These are phyloP conservation scores for Sturmia bella DNA, from an alignment of 2,888 invertebrate species.

Conservation along the genomic window DNA sequence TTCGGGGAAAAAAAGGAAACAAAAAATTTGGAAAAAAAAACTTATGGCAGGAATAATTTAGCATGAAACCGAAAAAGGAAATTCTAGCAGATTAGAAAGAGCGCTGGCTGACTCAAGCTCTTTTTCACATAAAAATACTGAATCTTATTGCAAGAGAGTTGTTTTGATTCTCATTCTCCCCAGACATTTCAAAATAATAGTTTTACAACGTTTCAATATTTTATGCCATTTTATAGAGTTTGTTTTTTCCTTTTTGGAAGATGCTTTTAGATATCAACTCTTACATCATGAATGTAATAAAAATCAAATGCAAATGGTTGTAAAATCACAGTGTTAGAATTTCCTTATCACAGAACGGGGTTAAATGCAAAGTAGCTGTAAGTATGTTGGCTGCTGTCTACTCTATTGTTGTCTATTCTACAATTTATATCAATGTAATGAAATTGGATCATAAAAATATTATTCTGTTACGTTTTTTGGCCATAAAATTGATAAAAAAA, in stretches of 20 bases:
- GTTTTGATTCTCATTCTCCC: neutral
- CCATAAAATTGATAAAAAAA: constrained; percentile 66
- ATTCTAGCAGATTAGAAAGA: neutral
- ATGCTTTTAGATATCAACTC: constrained; percentile 56
- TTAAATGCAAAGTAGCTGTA: constrained; percentile 67
- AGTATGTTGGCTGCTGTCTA: constrained; percentile 40
- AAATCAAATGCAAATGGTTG: constrained; percentile 63
- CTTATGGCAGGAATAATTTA: constrained; percentile 22
- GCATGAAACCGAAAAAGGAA: constrained; percentile 30
- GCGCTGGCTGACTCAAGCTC: no score
- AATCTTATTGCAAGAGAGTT: neutral
- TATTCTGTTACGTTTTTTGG: constrained; percentile 46
- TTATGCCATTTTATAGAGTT: constrained; percentile 54
- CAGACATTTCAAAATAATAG: constrained; percentile 59
- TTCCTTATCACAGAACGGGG: constrained; percentile 48
- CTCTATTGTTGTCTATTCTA: constrained; percentile 61
- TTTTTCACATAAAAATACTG: no score
- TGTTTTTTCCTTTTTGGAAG: constrained; percentile 32
- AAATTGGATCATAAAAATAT: constrained; percentile 69
- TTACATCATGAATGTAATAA: constrained; percentile 68
- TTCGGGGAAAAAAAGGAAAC: neutral
- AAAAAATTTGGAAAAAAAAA: constrained; percentile 1
- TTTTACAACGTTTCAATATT: constrained; percentile 69
- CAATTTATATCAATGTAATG: constrained; percentile 67
- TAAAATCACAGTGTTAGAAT: constrained; percentile 57